A percentile compares a stretch with the other conserved stretches of the same genome.
Conservation (phyloP, 2,797 vertebrate species). For the Hemibagrus guttatus region DNA sequence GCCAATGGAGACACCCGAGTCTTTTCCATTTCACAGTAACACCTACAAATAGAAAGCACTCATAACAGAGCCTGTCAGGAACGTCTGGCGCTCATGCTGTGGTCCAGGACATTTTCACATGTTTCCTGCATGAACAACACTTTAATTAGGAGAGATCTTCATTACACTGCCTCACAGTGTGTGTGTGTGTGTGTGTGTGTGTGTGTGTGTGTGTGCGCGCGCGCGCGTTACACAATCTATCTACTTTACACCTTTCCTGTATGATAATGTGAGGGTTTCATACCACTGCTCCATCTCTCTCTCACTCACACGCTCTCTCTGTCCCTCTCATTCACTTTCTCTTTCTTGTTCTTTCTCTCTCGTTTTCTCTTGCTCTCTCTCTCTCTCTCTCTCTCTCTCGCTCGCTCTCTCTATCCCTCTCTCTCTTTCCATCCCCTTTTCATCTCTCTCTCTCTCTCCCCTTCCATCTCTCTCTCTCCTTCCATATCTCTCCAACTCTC, state of each 20-base stretch:
- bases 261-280: not conserved
- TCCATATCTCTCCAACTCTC: no score
- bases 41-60: slow-evolving; percentile 29
- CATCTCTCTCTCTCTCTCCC: no score
- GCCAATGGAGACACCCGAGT: slow-evolving; percentile 15
- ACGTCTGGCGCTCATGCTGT: not conserved
- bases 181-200: no score
- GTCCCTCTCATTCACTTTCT: no score
- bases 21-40: slow-evolving; percentile 24
- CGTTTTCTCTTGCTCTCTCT: no score
- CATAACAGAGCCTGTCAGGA: not conserved
- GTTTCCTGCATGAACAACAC: not conserved
- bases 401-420: no score
- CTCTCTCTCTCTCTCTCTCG: no score
- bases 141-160: not conserved
- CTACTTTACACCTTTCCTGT: slow-evolving; percentile 20
- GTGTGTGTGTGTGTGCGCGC: no score
- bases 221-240: not conserved
- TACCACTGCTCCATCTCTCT: not conserved
- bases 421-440: no score
- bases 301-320: not conserved
- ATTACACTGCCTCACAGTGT: not conserved
- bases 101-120: slow-evolving; percentile 8
- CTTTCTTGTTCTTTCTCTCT: no score
- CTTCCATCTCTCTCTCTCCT: not conserved